These are phyloP conservation scores for Drosophila nikananu DNA, from an alignment of 1,140 invertebrate species.

Conservation along the genomic window DNA sequence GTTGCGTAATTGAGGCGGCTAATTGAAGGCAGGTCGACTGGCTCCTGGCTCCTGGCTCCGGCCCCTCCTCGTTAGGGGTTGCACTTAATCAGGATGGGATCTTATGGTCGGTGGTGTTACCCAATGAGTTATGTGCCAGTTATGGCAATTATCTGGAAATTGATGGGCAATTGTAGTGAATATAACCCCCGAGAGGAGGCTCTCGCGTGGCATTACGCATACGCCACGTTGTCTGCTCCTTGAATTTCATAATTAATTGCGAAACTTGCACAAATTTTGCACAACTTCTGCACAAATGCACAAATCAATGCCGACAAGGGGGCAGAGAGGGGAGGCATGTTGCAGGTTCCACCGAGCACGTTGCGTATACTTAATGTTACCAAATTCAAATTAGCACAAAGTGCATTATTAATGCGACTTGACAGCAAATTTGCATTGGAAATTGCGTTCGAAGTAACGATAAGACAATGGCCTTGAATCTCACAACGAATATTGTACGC, in stretches of 20 bases:
- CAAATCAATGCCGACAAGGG: conserved; percentile 44
- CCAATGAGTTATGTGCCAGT: conserved; percentile 18
- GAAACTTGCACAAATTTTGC: conserved; percentile 45
- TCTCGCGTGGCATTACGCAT: conserved; percentile 51
- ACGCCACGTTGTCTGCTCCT: conserved; percentile 25
- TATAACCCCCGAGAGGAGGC: not conserved
- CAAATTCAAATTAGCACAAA: conserved; percentile 38
- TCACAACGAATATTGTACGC: not conserved
- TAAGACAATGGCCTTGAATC: conserved; percentile 3
- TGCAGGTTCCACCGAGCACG: not conserved
- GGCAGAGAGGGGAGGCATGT: not conserved
- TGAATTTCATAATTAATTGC: conserved; percentile 70
- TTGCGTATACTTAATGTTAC: conserved; percentile 43
- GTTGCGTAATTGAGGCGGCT: conserved; percentile 25
- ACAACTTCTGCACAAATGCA: conserved; percentile 64
- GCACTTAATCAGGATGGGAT: conserved; percentile 14
- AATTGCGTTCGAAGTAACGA: conserved; percentile 1
- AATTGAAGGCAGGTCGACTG: conserved; percentile 36
- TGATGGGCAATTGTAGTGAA: not conserved
- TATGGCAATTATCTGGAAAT: conserved; percentile 20
- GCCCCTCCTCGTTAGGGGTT: not conserved
- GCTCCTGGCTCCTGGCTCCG: not conserved
- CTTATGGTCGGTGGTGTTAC: not conserved
- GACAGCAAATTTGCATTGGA: conserved; percentile 37
- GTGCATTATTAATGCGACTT: conserved; percentile 38